Evolutionary conservation across 2,888 invertebrate genomes (phyloP).

Genomic region (Lochmaea crataegi): DNA sequence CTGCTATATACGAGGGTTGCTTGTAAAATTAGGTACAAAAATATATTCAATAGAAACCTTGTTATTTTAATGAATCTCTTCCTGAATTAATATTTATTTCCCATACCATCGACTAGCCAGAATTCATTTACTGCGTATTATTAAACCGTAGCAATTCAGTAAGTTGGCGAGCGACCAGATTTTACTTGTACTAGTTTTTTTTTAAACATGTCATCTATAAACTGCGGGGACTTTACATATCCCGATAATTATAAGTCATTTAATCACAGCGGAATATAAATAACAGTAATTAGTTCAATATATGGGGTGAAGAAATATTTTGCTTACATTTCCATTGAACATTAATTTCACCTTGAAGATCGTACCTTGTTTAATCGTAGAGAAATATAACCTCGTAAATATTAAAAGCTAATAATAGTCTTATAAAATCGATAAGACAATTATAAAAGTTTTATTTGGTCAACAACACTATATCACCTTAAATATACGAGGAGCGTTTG

Average conservation of each 20-base stretch:
- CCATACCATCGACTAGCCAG: not conserved
- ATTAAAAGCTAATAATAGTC: not conserved
- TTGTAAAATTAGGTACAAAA: not conserved
- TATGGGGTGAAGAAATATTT: too few species aligned
- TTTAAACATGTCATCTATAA: not conserved
- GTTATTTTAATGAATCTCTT: not conserved
- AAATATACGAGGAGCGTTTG: not conserved
- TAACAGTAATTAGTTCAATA: too few species aligned
- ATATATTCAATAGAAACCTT: too few species aligned
- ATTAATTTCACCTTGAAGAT: not conserved
- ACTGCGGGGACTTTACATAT: not conserved
- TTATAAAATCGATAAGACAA: not conserved
- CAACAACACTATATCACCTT: slow-evolving; percentile 1
- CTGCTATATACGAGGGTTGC: not conserved
- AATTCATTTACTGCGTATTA: not conserved
- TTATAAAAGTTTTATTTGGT: not conserved
- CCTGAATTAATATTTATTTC: not conserved
- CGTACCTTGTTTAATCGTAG: not conserved
- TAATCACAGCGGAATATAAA: not conserved
- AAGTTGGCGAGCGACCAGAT: not conserved
- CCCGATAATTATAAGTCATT: not conserved
- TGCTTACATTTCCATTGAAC: too few species aligned
- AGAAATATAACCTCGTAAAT: not conserved
- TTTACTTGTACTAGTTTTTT: not conserved
- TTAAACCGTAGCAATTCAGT: slow-evolving; percentile 5